A percentile compares a stretch with the other conserved stretches of the same genome.
Conservation (phyloP, 2,113 vertebrate genomes). For the Ovis aries region DNA sequence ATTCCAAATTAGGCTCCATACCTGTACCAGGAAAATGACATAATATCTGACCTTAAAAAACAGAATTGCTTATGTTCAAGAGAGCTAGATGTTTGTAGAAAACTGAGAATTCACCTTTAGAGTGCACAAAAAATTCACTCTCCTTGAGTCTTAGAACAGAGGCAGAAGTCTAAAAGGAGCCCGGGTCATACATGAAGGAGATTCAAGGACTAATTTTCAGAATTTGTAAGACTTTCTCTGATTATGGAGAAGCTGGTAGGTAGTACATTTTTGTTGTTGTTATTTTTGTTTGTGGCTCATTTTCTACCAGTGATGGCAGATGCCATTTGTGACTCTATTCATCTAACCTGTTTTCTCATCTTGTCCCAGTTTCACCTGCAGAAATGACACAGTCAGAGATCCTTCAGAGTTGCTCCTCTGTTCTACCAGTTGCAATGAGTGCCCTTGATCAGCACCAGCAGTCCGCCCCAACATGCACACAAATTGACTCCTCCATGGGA, state of each 20-base stretch:
- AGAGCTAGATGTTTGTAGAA: background rate
- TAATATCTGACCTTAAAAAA: background rate
- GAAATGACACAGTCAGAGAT: background rate
- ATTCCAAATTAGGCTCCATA: background rate
- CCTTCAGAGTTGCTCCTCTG: too few relatives aligned
- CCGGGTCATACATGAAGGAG: background rate
- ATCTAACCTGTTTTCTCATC: background rate
- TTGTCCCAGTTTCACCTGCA: background rate
- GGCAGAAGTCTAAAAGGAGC: background rate
- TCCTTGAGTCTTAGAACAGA: background rate
- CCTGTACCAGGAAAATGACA: background rate
- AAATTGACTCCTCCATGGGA: background rate
- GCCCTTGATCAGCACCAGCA: background rate
- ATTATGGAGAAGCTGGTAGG: background rate
- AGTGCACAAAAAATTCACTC: background rate
- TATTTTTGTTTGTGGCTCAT: background rate
- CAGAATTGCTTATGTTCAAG: background rate
- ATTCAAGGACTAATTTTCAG: background rate
- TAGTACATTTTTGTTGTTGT: background rate
- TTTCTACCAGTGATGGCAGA: background rate
- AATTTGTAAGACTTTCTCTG: background rate
- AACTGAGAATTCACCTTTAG: background rate
- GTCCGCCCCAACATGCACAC: fast-evolving
- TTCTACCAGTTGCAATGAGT: background rate
- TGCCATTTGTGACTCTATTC: background rate